These are phyloP conservation scores for Myotis planiceps DNA, from an alignment of 2,797 vertebrate species.

Conservation along the genomic window DNA sequence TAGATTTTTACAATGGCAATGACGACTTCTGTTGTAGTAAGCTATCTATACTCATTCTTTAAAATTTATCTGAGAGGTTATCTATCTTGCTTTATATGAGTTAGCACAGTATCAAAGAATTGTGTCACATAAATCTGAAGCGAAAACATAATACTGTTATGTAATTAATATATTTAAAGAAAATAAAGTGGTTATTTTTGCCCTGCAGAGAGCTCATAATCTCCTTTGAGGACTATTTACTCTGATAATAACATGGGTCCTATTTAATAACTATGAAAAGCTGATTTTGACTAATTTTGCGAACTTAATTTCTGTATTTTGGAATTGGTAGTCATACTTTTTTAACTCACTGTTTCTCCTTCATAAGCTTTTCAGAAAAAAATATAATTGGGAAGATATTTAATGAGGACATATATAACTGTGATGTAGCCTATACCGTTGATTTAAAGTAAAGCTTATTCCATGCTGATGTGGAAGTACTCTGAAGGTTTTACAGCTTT, in stretches of 20 bases:
- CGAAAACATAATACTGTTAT: neutral
- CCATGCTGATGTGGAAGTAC: constrained; percentile 10
- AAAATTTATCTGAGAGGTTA: neutral
- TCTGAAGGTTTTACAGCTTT: constrained; percentile 53
- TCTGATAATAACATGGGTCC: neutral
- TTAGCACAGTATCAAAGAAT: neutral
- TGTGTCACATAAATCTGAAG: neutral
- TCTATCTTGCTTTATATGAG: neutral
- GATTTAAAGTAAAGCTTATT: constrained; percentile 54
- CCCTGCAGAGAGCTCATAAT: neutral
- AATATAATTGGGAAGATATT: constrained; percentile 37
- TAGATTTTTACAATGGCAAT: neutral
- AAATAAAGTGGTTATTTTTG: neutral
- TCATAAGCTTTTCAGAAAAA: neutral
- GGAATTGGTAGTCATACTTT: neutral
- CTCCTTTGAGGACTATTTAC: neutral
- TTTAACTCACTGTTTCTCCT: neutral
- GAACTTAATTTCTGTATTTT: neutral
- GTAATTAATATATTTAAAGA: neutral
- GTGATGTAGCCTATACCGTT: constrained; percentile 63
- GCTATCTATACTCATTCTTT: neutral
- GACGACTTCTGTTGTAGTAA: neutral
- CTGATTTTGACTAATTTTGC: neutral
- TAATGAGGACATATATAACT: constrained; percentile 55
- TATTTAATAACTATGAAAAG: neutral